Evolutionary conservation across 1,140 invertebrate species (phyloP).

Genomic region (Ridgeia piscesae): DNA sequence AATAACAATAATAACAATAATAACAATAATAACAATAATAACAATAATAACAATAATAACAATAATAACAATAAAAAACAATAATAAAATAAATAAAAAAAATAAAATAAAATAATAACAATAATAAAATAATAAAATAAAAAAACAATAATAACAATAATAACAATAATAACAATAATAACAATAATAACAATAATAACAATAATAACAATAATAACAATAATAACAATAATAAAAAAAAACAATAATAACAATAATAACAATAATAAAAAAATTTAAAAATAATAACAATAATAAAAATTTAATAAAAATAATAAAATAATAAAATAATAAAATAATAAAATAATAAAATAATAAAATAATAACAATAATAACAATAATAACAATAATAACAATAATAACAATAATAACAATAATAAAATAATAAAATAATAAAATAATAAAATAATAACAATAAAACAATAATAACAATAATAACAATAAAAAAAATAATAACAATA

Average conservation of each 20-base stretch:
- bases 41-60: conserved; percentile 14
- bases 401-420: no score
- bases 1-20: conserved; percentile 14
- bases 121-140: not conserved
- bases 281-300: not conserved
- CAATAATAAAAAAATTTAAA: not conserved
- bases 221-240: conserved; percentile 12
- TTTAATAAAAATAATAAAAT: conserved; percentile 2
- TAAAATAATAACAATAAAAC: no score
- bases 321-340: not conserved
- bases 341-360: no score
- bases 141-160: no score
- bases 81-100: conserved; percentile 6
- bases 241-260: no score
- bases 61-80: no score
- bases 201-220: conserved; percentile 14
- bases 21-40: conserved; percentile 14
- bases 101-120: not conserved
- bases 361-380: no score
- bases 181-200: conserved; percentile 14
- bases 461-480: no score
- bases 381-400: no score
- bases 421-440: no score
- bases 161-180: conserved; percentile 14
- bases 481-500: no score